phyloP scores from a whole-genome alignment of 2,888 invertebrate species.

The Oxytorus armatus region DNA sequence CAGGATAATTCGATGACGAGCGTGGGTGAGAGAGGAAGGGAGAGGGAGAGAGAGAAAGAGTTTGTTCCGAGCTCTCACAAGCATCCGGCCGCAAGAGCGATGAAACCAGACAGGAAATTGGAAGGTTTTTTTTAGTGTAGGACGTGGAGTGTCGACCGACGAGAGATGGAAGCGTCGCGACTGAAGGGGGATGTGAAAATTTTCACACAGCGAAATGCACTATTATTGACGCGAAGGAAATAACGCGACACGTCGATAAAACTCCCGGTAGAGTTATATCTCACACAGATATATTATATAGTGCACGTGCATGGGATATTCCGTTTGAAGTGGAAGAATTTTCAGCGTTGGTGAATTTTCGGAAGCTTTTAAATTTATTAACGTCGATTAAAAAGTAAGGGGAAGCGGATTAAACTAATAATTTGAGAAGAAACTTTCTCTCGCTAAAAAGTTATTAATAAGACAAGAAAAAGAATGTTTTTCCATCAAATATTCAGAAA shows the following conservation, averaged over 20 bases:
- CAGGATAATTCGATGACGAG: conserved; percentile 14
- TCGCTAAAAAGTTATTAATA: no score
- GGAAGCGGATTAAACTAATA: no score
- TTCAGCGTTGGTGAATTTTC: no score
- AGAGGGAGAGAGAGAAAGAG: not conserved
- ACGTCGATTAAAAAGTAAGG: no score
- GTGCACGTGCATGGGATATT: no score
- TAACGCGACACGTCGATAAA: conserved; percentile 45
- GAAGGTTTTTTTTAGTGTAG: conserved; percentile 58
- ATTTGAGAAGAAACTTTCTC: no score
- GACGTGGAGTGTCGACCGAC: conserved; percentile 41
- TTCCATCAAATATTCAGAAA: no score
- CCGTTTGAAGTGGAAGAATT: no score
- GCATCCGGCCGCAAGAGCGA: conserved; percentile 26
- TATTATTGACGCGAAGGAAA: conserved; percentile 49
- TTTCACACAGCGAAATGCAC: conserved; percentile 28
- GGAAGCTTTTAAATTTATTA: no score
- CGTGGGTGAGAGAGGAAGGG: conserved; percentile 1
- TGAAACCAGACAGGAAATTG: conserved; percentile 64
- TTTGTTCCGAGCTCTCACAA: conserved; percentile 37
- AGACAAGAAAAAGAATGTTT: no score
- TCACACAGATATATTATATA: conserved; percentile 1
- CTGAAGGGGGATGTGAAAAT: conserved; percentile 16
- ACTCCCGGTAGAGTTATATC: conserved; percentile 16
- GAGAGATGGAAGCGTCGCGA: not conserved